Evolutionary conservation across 2,888 invertebrate species (phyloP).

Genomic region (Chydorus sphaericus): DNA sequence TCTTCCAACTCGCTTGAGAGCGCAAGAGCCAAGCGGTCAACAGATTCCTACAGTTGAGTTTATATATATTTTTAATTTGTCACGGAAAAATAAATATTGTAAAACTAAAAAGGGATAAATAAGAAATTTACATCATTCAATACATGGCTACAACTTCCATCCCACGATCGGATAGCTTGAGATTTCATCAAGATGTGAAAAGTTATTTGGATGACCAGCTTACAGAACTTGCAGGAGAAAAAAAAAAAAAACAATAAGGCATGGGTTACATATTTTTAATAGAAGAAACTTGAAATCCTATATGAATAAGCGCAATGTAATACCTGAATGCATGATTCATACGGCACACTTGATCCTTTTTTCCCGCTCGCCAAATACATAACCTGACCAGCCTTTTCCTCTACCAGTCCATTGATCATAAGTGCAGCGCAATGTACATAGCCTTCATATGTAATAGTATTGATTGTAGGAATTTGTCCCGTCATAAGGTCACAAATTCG

Average conservation of each 20-base stretch:
- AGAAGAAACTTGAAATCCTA: neutral
- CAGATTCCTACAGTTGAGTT: slow-evolving; percentile 8
- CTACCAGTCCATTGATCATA: slow-evolving; percentile 11
- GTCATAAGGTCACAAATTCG: slow-evolving; percentile 14
- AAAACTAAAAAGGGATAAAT: neutral
- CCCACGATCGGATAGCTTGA: neutral
- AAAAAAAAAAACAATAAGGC: neutral
- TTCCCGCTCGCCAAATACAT: slow-evolving; percentile 10
- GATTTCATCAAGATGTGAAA: neutral
- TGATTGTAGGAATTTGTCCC: slow-evolving; percentile 10
- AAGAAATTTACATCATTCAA: neutral
- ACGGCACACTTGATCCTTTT: neutral
- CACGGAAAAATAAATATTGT: neutral
- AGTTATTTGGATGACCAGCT: neutral
- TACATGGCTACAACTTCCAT: neutral
- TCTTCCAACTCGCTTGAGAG: neutral
- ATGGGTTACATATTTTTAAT: neutral
- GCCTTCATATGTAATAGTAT: slow-evolving; percentile 11
- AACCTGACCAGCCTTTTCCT: slow-evolving; percentile 9
- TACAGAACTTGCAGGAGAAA: slow-evolving; percentile 3
- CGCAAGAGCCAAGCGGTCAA: slow-evolving; percentile 5
- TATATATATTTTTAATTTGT: too few species aligned
- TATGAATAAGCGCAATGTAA: neutral
- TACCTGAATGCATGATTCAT: neutral
- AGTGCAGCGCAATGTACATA: slow-evolving; percentile 13